Evolutionary conservation across 2,888 invertebrate species (phyloP).

Genomic region (Ypsolopha sequella): DNA sequence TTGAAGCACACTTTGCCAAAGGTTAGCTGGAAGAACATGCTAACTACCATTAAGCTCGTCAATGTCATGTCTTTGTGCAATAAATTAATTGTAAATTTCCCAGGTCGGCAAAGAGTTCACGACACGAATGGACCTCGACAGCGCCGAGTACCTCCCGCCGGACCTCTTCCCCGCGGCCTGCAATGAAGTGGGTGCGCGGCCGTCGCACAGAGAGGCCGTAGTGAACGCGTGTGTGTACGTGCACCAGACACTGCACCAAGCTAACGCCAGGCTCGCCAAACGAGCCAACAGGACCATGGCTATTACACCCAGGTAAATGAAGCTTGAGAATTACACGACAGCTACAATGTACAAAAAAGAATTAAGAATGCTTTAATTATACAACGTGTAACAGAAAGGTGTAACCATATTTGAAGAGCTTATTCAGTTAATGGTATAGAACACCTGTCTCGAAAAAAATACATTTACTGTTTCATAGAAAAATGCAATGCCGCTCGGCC

Average conservation of each 20-base stretch:
- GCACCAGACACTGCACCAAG: slow-evolving; percentile 96
- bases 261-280: slow-evolving; percentile 91
- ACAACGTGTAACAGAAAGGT: too few species aligned
- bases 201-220: slow-evolving; percentile 94
- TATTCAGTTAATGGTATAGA: too few species aligned
- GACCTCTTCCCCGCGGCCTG: slow-evolving; percentile 93
- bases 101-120: slow-evolving; percentile 97
- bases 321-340: too few species aligned
- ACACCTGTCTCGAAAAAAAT: too few species aligned
- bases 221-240: slow-evolving; percentile 99
- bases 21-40: not conserved
- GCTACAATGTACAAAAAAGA: too few species aligned
- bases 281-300: slow-evolving; percentile 96
- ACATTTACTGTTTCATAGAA: too few species aligned
- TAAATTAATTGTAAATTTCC: not conserved
- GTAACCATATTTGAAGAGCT: too few species aligned
- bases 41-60: not conserved
- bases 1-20: too few species aligned
- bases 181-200: slow-evolving; percentile 78
- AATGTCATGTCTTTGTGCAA: not conserved
- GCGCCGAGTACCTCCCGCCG: slow-evolving; percentile 86
- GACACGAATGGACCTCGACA: slow-evolving; percentile 93
- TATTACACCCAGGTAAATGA: slow-evolving; percentile 86
- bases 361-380: too few species aligned
- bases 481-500: too few species aligned